A percentile compares a stretch with the other conserved stretches of the same genome.
phyloP scores from a whole-genome alignment of 2,797 vertebrate species.

The Agapornis canus region DNA sequence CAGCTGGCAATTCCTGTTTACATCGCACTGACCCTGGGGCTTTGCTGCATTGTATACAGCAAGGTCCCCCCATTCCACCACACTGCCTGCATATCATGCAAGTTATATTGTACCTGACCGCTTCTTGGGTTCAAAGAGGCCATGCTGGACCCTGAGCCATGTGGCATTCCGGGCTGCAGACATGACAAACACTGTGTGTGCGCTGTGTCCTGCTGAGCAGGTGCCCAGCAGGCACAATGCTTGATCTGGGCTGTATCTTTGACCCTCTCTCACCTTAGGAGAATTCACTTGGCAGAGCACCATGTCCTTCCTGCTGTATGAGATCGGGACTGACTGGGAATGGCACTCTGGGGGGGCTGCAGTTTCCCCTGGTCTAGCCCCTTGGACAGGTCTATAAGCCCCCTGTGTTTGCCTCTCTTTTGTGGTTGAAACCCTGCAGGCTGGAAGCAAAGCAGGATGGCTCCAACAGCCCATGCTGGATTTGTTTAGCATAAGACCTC shows the following conservation, averaged over 20 bases:
- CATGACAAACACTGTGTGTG: neutral
- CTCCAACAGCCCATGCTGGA: neutral
- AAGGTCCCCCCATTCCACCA: neutral
- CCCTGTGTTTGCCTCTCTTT: neutral
- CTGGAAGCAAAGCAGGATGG: neutral
- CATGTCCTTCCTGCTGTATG: neutral
- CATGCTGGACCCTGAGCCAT: neutral
- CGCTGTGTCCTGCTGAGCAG: neutral
- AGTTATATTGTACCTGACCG: neutral
- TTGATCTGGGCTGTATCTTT: neutral
- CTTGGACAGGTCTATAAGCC: neutral
- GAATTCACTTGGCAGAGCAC: neutral
- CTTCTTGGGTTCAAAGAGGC: neutral
- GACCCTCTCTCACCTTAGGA: neutral
- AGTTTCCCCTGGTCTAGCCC: neutral
- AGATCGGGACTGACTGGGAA: neutral
- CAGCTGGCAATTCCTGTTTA: slow-evolving; percentile 59
- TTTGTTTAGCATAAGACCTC: neutral
- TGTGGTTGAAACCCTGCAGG: neutral
- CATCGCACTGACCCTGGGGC: neutral
- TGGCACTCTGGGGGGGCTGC: rapidly evolving
- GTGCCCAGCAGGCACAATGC: neutral
- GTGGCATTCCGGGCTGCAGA: neutral
- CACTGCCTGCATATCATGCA: neutral
- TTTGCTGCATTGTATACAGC: rapidly evolving